These are phyloP conservation scores for Phylloscopus whistleri DNA, from an alignment of 2,113 vertebrate genomes.

Conservation along the genomic window DNA sequence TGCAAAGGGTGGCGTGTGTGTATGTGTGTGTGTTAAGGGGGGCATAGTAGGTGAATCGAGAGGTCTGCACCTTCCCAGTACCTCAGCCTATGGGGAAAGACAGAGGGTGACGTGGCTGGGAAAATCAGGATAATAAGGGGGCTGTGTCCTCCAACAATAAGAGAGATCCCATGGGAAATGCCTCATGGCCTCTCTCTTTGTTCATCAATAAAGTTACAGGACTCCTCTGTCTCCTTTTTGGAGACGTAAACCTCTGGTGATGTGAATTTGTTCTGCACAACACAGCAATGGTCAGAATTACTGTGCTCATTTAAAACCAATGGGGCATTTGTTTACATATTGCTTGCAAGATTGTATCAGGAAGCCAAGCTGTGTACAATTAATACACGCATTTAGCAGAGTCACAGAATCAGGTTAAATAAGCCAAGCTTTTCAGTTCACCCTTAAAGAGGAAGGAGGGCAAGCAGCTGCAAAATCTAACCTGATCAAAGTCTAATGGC, in stretches of 20 bases:
- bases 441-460: neutral
- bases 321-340: neutral
- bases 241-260: neutral
- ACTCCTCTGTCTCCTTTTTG: neutral
- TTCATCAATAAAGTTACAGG: neutral
- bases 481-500: neutral
- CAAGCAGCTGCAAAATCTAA: neutral
- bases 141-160: neutral
- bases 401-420: neutral
- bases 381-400: neutral
- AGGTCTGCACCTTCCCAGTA: neutral
- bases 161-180: neutral
- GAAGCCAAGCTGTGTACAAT: neutral
- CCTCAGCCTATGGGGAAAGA: neutral
- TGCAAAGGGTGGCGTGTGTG: too few species aligned
- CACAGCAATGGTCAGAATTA: neutral
- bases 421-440: neutral
- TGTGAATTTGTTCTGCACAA: neutral
- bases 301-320: neutral
- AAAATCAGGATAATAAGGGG: neutral
- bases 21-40: neutral
- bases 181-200: neutral
- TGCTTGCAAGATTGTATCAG: neutral
- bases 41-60: rapidly evolving
- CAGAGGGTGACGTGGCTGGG: neutral